Evolutionary conservation across 2,888 invertebrate genomes (phyloP).

Genomic region (Mesorhabditis sp.): DNA sequence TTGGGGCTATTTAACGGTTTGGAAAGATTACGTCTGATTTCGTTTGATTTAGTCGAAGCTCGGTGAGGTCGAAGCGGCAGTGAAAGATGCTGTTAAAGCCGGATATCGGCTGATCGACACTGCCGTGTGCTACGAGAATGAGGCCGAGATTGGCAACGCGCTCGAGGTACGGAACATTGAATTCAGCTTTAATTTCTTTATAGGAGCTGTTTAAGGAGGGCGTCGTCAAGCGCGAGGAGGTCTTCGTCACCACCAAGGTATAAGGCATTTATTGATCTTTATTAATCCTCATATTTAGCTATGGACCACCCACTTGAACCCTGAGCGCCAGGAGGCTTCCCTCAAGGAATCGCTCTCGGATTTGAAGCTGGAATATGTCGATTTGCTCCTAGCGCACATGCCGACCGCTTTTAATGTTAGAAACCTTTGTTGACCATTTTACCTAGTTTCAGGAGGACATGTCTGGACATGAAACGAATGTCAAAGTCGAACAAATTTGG

Average conservation of each 20-base stretch:
- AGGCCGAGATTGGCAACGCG: background rate
- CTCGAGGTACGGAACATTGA: background rate
- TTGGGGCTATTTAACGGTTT: no score
- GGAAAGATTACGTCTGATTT: background rate
- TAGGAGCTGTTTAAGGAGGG: background rate
- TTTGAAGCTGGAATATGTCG: slow-evolving; percentile 75
- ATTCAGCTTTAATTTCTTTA: background rate
- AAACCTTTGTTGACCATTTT: background rate
- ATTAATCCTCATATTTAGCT: background rate
- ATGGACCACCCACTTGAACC: background rate
- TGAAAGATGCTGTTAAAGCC: background rate
- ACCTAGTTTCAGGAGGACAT: background rate
- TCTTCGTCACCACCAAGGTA: slow-evolving; percentile 81
- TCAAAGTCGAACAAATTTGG: slow-evolving; percentile 49
- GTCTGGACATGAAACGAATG: slow-evolving; percentile 16
- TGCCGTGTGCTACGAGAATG: background rate
- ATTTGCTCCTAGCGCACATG: slow-evolving; percentile 77
- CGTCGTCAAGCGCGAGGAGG: slow-evolving; percentile 69
- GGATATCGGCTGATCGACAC: slow-evolving; percentile 4
- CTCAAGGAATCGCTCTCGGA: slow-evolving; percentile 62
- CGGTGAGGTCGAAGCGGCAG: slow-evolving; percentile 1
- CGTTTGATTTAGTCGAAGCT: background rate
- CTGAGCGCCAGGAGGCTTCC: slow-evolving; percentile 7
- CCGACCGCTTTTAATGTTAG: slow-evolving; percentile 66
- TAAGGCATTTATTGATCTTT: background rate